Evolutionary conservation across 2,888 invertebrate species (phyloP).

Genomic region (Limnephilus auricula): DNA sequence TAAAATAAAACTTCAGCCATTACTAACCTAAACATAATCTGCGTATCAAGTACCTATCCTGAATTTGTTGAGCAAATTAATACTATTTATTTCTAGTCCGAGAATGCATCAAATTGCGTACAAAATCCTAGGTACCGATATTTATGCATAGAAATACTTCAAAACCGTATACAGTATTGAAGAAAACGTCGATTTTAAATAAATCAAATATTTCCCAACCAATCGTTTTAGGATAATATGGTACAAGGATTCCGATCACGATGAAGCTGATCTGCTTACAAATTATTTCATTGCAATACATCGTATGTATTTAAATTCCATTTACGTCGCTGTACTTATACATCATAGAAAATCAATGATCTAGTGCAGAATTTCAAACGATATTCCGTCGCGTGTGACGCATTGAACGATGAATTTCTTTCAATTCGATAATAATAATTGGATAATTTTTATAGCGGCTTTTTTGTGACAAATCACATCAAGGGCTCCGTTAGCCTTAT

Average conservation of each 20-base stretch:
- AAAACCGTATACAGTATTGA: not conserved
- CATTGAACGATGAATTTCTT: not conserved
- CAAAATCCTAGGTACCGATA: not conserved
- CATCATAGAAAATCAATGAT: not conserved
- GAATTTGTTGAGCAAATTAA: too few species aligned
- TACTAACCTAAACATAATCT: too few species aligned
- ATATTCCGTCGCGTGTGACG: not conserved
- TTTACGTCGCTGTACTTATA: not conserved
- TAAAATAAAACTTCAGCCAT: too few species aligned
- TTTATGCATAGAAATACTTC: too few species aligned
- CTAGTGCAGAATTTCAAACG: not conserved
- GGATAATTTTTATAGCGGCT: not conserved
- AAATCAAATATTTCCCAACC: not conserved
- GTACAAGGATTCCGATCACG: not conserved
- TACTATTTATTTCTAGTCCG: not conserved
- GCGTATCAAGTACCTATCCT: too few species aligned
- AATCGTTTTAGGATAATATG: not conserved
- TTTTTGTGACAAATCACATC: too few species aligned
- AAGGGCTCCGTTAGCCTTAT: too few species aligned
- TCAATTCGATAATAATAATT: not conserved
- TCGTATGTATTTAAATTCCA: not conserved
- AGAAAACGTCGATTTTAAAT: not conserved
- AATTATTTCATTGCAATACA: not conserved
- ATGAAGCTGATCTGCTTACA: not conserved
- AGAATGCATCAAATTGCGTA: not conserved